Base-by-base conservation (phyloP, 2,888 invertebrate species). In the Scaptomyza tumidula region DNA sequence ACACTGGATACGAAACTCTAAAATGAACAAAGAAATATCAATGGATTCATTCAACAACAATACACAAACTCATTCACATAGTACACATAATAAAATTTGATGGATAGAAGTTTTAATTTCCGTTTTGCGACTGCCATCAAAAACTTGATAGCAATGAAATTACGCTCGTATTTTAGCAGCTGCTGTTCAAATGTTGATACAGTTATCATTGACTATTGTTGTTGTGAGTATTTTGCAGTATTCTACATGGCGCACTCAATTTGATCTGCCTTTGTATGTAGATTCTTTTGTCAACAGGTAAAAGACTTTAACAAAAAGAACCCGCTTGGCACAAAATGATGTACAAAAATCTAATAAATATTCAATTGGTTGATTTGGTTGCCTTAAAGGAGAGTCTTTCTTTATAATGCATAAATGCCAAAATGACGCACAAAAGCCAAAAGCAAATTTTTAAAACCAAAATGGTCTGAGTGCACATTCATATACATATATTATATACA, bases 41-140 rank as follows among this genome's bases (percentile, higher is more conserved):
- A 41, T 14, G 24, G 41, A 0, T 24, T 39, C 49, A 11, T 35
- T 41, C 27, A 60, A 55, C 50, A 11, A 27, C 11, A 55, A 13
- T 31, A 58, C 37, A 48, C 39, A 53, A 6, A 60, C 43, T 45
- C 43, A 46, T n/a, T 53, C 41, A 50, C 39, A 53, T 10, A 49
- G 0, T 3, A 43, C 35, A 46, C 31, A 39, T 50, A 19, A 11
- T 9, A 14, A 39, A 46, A 13, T 65, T 63, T 61, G 58, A 56
- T 35, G 35, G 60, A 39, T 55, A 59, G 60, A 71, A 69, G 68
- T 67, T 78, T 81, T 73, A 84, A 81, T 81, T 81, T 81, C 81
- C 82, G 78, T 59, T 73, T 60, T 79, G 75, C 54, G 68, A 72
- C 60, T 54, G 60, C 63, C 65, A 45, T 45, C 52, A 55, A 44